A percentile compares a stretch with the other conserved stretches of the same genome.
Conservation (phyloP, 2,888 invertebrate species). For the Hylaea fasciaria region DNA sequence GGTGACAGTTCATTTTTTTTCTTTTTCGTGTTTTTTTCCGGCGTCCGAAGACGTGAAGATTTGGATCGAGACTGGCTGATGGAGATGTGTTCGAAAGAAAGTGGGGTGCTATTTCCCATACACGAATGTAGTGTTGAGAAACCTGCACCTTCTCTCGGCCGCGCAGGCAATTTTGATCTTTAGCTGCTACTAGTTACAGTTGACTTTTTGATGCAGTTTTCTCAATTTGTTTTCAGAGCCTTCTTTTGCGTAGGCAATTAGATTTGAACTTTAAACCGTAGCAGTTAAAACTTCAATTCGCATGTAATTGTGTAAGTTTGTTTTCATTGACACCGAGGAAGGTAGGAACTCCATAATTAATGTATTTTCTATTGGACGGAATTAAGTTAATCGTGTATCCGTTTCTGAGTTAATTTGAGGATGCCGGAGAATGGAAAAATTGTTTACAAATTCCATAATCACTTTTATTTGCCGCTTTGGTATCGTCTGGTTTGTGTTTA, state of each 20-base stretch:
- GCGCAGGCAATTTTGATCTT: not conserved
- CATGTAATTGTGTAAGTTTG: slow-evolving; percentile 1
- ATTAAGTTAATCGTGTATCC: slow-evolving; percentile 27
- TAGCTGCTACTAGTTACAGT: not conserved
- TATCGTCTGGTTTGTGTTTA: too few species aligned
- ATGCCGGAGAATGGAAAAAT: slow-evolving; percentile 8
- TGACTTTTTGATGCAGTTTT: slow-evolving; percentile 1
- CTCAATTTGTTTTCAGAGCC: slow-evolving; percentile 29
- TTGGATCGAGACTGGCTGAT: slow-evolving; percentile 46
- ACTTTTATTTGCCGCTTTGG: too few species aligned
- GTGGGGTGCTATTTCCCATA: slow-evolving; percentile 66
- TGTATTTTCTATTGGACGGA: slow-evolving; percentile 29
- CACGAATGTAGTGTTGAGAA: slow-evolving; percentile 37
- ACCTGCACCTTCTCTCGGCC: slow-evolving; percentile 31
- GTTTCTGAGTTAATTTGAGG: slow-evolving; percentile 27
- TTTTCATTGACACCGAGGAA: slow-evolving; percentile 39
- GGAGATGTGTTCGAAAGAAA: slow-evolving; percentile 61
- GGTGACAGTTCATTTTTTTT: slow-evolving; percentile 49
- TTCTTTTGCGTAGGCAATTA: slow-evolving; percentile 5
- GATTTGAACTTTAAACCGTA: slow-evolving; percentile 4
- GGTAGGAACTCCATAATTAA: slow-evolving; percentile 34
- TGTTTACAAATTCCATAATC: not conserved
- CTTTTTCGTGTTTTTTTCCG: slow-evolving; percentile 39
- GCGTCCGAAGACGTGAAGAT: slow-evolving; percentile 46
- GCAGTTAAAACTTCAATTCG: slow-evolving; percentile 14